Evolutionary conservation across 1,140 invertebrate species (phyloP), one percentile per base, ranked within the genome.

Genomic region (Rhynchophorus ferrugineus): DNA sequence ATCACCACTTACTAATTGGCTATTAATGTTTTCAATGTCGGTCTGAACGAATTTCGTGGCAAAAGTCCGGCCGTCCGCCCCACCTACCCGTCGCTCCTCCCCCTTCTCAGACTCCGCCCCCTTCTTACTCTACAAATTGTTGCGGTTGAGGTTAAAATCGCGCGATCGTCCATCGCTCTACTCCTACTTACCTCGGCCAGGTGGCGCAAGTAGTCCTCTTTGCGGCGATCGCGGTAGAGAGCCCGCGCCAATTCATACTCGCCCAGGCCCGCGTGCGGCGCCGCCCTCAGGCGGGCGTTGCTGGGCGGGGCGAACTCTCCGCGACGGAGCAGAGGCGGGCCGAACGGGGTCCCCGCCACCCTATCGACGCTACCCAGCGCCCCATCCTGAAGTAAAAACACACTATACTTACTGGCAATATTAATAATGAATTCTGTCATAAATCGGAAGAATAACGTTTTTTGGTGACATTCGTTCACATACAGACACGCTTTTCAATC

Each of bases 231-330:
- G n/a, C 70, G 59, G 21, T 75, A 63, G 5, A 74, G 69, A 49
- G 73, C 71, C 41, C 72, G 54, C 21, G 73, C 61, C 3, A 75
- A 66, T 50, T 78, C 76, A 60, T 78, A 78, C 59, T 77, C 72
- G 2, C 77, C 76, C 5, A 78, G 66, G 0, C 75, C 76, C 20
- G 75, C 61, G 39, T 77, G 67, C 2, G 69, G 74, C 50, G 77
- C 75, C 21, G 75, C 58, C 45, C 52, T 54, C 45, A 54, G 17
- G 43, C 14, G 5, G 8, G 71, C 67, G 16, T 72, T 66, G 16
- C 75, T 53, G 50, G 74, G 62, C 37, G 74, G 77, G 8, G 75
- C 77, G 56, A 73, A 79, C 59, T 79, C 76, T 33, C 77, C 75
- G 17, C 74, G 73, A 34, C 75, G 75, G 60, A 78, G 60, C 75